These are phyloP conservation scores for Falco naumanni DNA, from an alignment of 2,797 vertebrate genomes.

Conservation along the genomic window DNA sequence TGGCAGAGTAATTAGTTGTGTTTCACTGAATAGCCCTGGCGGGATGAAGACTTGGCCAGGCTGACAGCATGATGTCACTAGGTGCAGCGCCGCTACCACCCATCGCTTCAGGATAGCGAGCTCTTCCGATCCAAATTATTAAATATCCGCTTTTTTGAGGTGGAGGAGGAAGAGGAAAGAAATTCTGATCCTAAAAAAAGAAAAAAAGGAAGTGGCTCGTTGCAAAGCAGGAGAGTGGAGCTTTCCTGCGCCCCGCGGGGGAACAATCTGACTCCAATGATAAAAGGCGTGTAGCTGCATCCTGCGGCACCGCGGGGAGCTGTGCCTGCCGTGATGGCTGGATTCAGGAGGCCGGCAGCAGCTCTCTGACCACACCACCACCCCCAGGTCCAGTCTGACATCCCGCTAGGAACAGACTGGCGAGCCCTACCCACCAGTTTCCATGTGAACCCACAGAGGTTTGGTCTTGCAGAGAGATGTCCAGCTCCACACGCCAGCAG, in stretches of 20 bases:
- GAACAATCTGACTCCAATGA: constrained; percentile 25
- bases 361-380: neutral
- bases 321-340: fast-evolving
- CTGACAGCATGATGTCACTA: constrained; percentile 12
- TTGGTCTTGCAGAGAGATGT: neutral
- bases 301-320: neutral
- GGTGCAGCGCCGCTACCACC: constrained; percentile 41
- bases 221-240: neutral
- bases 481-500: neutral
- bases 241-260: constrained; percentile 10
- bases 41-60: constrained; percentile 35
- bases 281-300: neutral
- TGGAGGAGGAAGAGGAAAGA: constrained; percentile 65
- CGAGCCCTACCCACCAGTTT: neutral
- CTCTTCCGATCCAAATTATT: constrained; percentile 43
- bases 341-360: fast-evolving
- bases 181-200: constrained; percentile 50
- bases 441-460: neutral
- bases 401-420: neutral
- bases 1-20: constrained; percentile 53
- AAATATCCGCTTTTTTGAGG: constrained; percentile 54
- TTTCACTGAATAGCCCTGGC: constrained; percentile 16
- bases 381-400: neutral
- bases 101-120: neutral
- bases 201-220: constrained; percentile 54